Evolutionary conservation across 2,113 vertebrate species (phyloP).

Genomic region (Platichthys stellatus): DNA sequence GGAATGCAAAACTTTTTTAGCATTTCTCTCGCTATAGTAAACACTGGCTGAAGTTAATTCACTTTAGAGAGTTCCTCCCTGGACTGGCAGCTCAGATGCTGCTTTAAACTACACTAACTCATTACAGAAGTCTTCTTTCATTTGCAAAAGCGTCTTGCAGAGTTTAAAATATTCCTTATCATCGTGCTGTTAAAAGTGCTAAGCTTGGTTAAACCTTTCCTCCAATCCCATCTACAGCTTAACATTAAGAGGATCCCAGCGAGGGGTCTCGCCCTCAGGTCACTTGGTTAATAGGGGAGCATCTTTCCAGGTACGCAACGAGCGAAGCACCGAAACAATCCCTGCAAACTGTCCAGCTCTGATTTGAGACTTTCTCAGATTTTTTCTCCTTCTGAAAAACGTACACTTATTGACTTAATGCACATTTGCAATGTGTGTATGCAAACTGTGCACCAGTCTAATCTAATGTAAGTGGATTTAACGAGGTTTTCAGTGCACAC

Average conservation of each 20-base stretch:
- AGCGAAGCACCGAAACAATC: not conserved
- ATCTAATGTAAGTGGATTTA: not conserved
- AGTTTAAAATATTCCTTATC: constrained; percentile 23
- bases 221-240: constrained; percentile 68
- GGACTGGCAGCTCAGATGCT: not conserved
- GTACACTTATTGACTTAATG: not conserved
- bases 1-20: not conserved
- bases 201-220: constrained; percentile 59
- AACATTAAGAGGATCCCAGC: constrained; percentile 64
- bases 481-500: not conserved
- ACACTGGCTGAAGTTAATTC: not conserved
- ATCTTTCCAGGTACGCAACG: constrained; percentile 33
- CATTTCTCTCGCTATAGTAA: not conserved
- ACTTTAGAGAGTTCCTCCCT: not conserved
- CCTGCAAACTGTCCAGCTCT: not conserved
- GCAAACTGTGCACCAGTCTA: not conserved
- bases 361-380: constrained; percentile 11
- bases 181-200: constrained; percentile 39
- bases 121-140: not conserved
- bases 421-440: not conserved
- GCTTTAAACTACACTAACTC: not conserved
- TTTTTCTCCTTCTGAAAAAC: constrained; percentile 6
- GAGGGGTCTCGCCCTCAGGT: constrained; percentile 24
- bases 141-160: not conserved
- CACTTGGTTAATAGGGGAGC: constrained; percentile 27